Percentiles rank a stretch among this genome's conserved stretches.
phyloP scores from a whole-genome alignment of 1,140 invertebrate genomes.

The Solenopsis invicta region DNA sequence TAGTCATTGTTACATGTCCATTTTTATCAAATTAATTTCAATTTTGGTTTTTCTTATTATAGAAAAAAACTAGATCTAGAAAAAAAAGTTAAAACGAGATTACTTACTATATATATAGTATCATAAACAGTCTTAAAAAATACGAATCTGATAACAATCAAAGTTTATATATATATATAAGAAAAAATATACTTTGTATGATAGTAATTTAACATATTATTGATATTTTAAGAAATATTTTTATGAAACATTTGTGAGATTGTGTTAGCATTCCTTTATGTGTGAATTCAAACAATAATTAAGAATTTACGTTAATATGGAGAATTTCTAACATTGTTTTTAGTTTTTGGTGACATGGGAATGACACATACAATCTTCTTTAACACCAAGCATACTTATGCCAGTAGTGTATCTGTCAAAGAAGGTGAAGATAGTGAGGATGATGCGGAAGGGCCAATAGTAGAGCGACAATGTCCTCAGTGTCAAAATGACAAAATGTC shows the following conservation, averaged over 20 bases:
- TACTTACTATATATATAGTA: no score
- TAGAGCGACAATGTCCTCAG: constrained; percentile 95
- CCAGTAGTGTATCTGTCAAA: constrained; percentile 71
- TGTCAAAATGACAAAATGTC: constrained; percentile 97
- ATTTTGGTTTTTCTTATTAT: no score
- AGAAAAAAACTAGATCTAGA: no score
- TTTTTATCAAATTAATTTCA: no score
- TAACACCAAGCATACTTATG: constrained; percentile 88
- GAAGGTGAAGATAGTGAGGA: constrained; percentile 83
- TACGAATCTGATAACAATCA: no score
- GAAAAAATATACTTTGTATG: no score
- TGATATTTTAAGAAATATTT: constrained; percentile 3
- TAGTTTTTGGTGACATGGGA: constrained; percentile 90
- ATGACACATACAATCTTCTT: constrained; percentile 91
- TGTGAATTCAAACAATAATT: neutral
- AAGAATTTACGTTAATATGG: neutral
- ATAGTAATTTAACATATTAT: neutral
- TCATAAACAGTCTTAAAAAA: no score
- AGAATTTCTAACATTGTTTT: constrained; percentile 78
- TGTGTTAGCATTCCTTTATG: neutral
- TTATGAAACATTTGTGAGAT: neutral
- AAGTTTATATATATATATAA: no score
- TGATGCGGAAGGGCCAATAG: constrained; percentile 91
- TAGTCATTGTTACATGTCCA: no score
- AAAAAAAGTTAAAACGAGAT: no score